Conservation (phyloP, 2,888 invertebrate species). For the Lordiphosa fenestrarum region DNA sequence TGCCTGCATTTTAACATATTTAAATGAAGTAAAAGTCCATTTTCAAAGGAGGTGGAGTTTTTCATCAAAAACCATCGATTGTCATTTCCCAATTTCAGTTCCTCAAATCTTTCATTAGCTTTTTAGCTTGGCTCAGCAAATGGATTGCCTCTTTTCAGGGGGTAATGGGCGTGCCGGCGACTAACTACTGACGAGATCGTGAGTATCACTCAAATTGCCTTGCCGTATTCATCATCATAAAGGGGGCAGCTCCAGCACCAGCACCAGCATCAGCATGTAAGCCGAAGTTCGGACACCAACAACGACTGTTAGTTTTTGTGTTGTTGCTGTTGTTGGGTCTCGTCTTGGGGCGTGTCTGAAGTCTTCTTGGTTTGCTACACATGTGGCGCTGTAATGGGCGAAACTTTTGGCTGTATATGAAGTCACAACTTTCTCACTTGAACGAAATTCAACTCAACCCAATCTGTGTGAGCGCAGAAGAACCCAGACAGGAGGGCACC, state of each 20-base stretch:
- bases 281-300: neutral
- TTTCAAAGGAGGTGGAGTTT: conserved; percentile 26
- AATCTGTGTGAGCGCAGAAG: conserved; percentile 3
- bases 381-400: conserved; percentile 24
- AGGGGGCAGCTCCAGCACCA: conserved; percentile 12
- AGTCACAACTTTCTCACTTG: conserved; percentile 14
- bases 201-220: conserved; percentile 63
- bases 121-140: conserved; percentile 40
- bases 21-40: conserved; percentile 31
- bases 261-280: neutral
- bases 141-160: conserved; percentile 41
- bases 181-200: conserved; percentile 62
- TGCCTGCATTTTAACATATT: conserved; percentile 20
- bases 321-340: neutral
- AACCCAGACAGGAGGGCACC: conserved; percentile 4
- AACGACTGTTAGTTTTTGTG: conserved; percentile 1
- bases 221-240: conserved; percentile 34
- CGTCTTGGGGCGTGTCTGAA: conserved; percentile 11
- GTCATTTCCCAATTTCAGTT: conserved; percentile 32
- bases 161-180: conserved; percentile 46
- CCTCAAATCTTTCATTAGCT: conserved; percentile 37
- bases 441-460: conserved; percentile 4
- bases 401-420: conserved; percentile 11
- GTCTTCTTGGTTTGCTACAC: conserved; percentile 8
- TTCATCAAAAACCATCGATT: conserved; percentile 35